A percentile compares a stretch with the other conserved stretches of the same genome.
phyloP scores from a whole-genome alignment of 2,113 vertebrate species.

The Thamnophis sirtalis region DNA sequence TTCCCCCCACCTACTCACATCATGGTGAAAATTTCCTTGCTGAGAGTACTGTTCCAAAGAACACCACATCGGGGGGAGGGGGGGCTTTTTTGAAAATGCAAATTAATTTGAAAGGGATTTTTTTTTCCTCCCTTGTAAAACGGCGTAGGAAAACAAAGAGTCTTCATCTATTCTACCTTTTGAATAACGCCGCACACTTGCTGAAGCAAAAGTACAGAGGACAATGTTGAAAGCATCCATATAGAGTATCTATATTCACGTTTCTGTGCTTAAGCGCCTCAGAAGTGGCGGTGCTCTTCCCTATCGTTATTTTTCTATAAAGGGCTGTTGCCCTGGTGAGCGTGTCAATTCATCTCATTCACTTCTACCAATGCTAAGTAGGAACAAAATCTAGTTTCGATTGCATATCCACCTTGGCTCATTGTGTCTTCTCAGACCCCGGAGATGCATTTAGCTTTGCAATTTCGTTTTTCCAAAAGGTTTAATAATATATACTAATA shows the following conservation, averaged over 20 bases:
- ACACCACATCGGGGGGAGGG: neutral
- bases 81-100: neutral
- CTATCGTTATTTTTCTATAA: fast-evolving
- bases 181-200: neutral
- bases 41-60: neutral
- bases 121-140: neutral
- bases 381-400: neutral
- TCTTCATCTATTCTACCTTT: neutral
- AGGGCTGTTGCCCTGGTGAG: neutral
- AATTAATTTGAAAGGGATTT: neutral
- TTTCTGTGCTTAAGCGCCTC: fast-evolving
- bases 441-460: neutral
- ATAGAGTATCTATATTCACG: fast-evolving
- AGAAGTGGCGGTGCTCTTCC: neutral
- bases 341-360: fast-evolving
- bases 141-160: neutral
- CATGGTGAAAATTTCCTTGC: neutral
- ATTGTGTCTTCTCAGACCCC: neutral
- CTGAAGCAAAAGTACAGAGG: fast-evolving
- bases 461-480: neutral
- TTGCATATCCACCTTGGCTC: neutral
- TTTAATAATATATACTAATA: neutral
- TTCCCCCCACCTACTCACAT: neutral
- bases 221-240: neutral
- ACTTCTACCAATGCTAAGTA: neutral